Conservation (phyloP, 2,797 vertebrate species). For the Catharus ustulatus region DNA sequence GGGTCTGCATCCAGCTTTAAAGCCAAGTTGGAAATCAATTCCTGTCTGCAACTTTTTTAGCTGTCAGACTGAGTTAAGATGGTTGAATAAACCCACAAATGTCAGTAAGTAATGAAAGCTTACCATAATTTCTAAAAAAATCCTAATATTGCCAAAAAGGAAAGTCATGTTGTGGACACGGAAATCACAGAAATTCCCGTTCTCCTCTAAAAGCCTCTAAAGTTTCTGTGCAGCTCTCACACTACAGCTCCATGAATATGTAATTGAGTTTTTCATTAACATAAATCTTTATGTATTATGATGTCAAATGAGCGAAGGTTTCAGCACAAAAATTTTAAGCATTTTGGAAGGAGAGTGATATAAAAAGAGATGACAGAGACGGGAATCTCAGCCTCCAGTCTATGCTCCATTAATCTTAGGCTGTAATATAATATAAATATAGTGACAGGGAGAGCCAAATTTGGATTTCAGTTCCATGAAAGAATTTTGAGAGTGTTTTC, state of each 20-base stretch:
- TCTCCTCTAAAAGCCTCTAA: background rate
- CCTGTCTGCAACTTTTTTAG: background rate
- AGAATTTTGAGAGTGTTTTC: background rate
- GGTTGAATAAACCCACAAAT: background rate
- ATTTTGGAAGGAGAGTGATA: background rate
- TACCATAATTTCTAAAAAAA: background rate
- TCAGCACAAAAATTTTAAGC: background rate
- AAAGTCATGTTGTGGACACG: background rate
- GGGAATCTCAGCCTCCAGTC: background rate
- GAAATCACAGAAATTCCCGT: background rate
- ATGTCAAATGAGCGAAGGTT: background rate
- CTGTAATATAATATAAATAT: background rate
- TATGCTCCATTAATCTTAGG: background rate
- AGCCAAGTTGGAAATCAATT: background rate
- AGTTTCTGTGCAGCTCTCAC: background rate
- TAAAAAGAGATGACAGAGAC: background rate
- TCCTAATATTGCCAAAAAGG: background rate
- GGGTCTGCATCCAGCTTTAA: background rate
- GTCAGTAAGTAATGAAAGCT: background rate
- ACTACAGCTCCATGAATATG: background rate
- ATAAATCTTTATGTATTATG: constrained; percentile 25
- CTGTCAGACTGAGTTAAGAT: background rate
- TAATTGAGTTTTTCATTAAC: background rate
- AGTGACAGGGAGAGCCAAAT: background rate
- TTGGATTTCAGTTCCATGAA: background rate